These are phyloP conservation scores for Ochlodes sylvanus DNA, from an alignment of 2,888 invertebrate species.

Conservation along the genomic window DNA sequence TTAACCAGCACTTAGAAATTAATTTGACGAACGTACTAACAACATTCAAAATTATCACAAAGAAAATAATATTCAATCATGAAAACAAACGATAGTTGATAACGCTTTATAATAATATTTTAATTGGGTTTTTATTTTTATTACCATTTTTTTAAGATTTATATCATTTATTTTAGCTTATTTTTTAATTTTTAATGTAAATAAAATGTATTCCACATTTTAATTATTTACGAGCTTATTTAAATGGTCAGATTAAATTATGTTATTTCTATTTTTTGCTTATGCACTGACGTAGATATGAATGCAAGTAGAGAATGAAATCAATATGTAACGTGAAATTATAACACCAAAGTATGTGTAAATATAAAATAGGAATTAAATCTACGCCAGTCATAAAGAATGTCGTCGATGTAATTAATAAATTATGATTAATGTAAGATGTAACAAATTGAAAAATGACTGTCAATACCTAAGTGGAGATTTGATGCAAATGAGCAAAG, in stretches of 20 bases:
- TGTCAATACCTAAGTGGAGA: background rate
- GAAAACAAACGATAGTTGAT: background rate
- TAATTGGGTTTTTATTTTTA: background rate
- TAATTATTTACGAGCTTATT: background rate
- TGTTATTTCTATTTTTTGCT: background rate
- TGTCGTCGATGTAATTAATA: constrained; percentile 7
- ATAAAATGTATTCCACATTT: constrained; percentile 13
- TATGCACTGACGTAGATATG: constrained; percentile 25
- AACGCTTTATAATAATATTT: constrained; percentile 1
- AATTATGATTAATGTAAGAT: constrained; percentile 2
- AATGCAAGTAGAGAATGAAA: constrained; percentile 13
- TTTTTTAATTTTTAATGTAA: constrained; percentile 3
- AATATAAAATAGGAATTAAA: constrained; percentile 27
- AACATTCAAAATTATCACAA: constrained; percentile 14
- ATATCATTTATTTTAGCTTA: background rate
- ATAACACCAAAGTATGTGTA: constrained; percentile 33
- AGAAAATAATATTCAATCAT: background rate
- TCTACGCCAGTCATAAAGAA: constrained; percentile 18
- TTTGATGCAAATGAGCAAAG: background rate
- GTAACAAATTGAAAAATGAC: background rate
- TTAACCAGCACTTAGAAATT: constrained; percentile 48
- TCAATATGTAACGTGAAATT: constrained; percentile 13
- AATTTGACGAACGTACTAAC: constrained; percentile 17
- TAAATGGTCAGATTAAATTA: background rate
- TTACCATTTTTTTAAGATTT: background rate